phyloP scores from a whole-genome alignment of 2,888 invertebrate genomes.

The Hedychridium roseum region DNA sequence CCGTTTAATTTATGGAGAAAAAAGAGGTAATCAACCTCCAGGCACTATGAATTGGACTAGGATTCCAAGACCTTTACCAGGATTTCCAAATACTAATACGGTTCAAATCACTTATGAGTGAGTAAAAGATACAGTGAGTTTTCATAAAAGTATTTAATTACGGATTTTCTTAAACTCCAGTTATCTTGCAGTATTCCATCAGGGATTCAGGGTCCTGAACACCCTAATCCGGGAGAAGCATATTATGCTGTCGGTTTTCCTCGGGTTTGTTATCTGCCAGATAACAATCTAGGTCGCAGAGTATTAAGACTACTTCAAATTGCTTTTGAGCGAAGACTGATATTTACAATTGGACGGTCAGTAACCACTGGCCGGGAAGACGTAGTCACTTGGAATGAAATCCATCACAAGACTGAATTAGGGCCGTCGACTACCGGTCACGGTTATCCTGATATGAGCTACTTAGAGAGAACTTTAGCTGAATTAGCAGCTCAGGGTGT shows the following conservation, averaged over 20 bases:
- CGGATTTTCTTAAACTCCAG: constrained; percentile 8
- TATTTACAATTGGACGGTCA: constrained; percentile 88
- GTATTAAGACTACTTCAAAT: constrained; percentile 78
- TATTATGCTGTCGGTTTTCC: constrained; percentile 91
- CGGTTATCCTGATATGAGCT: constrained; percentile 81
- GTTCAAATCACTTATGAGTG: constrained; percentile 86
- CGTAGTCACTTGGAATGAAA: constrained; percentile 91
- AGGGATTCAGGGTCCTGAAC: constrained; percentile 81
- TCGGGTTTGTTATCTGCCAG: constrained; percentile 82
- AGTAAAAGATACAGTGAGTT: constrained; percentile 47
- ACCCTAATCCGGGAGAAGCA: constrained; percentile 84
- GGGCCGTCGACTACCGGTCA: constrained; percentile 67
- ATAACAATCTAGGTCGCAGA: constrained; percentile 81
- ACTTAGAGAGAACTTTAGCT: constrained; percentile 73
- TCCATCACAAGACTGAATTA: constrained; percentile 85
- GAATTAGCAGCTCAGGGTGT: constrained; percentile 70
- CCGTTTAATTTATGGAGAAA: constrained; percentile 84
- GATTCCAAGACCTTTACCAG: constrained; percentile 75
- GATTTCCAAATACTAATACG: constrained; percentile 73
- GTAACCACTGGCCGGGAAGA: constrained; percentile 90
- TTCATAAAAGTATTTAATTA: constrained; percentile 7
- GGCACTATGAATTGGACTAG: constrained; percentile 85
- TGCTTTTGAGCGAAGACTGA: constrained; percentile 83
- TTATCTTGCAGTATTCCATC: constrained; percentile 76
- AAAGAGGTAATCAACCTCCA: constrained; percentile 81